Evolutionary conservation across 2,888 invertebrate genomes (phyloP).

Genomic region (Torymus auratus): DNA sequence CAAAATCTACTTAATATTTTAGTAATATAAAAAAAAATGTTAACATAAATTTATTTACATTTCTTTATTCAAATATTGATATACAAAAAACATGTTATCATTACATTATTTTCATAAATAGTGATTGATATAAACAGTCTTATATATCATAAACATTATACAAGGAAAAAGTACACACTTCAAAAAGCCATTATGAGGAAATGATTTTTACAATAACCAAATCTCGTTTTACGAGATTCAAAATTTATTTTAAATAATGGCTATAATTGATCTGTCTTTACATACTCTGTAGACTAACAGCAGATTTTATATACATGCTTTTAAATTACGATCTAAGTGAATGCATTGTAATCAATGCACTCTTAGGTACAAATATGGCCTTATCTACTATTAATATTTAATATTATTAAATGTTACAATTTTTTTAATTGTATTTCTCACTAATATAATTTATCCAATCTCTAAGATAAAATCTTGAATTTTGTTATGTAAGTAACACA

Average conservation of each 20-base stretch:
- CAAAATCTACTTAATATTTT: neutral
- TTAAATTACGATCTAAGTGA: slow-evolving; percentile 1
- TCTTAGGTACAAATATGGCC: slow-evolving; percentile 6
- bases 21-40: slow-evolving; percentile 13
- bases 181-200: too few species aligned
- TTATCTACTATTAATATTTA: slow-evolving; percentile 4
- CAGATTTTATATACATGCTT: slow-evolving; percentile 10
- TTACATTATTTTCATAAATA: slow-evolving; percentile 13
- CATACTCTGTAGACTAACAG: neutral
- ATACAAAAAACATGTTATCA: slow-evolving; percentile 5
- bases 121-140: neutral
- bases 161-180: neutral
- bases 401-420: neutral
- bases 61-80: slow-evolving; percentile 10
- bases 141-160: slow-evolving; percentile 18
- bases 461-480: too few species aligned
- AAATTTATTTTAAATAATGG: slow-evolving; percentile 19
- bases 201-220: neutral
- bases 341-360: slow-evolving; percentile 6
- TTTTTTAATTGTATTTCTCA: too few species aligned
- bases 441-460: too few species aligned
- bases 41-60: slow-evolving; percentile 7
- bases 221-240: neutral
- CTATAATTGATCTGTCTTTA: neutral
- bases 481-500: too few species aligned